Conservation (phyloP, 1,140 invertebrate genomes). For the Drosophila mauritiana region DNA sequence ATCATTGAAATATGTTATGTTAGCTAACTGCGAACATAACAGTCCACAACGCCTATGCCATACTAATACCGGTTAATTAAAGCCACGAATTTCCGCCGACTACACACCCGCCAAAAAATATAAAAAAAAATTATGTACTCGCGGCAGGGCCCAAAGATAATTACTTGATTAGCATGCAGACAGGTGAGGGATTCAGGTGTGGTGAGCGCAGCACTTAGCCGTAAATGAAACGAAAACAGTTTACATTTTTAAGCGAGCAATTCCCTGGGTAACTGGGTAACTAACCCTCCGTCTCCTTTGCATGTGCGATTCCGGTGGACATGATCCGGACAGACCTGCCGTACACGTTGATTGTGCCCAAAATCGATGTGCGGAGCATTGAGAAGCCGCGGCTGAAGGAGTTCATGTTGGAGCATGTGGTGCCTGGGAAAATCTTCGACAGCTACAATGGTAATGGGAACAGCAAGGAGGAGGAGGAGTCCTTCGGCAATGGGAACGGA, state of each 20-base stretch:
- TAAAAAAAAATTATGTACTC: conserved; percentile 2
- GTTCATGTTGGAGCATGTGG: conserved; percentile 86
- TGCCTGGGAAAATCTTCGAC: conserved; percentile 85
- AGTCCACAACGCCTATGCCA: conserved; percentile 18
- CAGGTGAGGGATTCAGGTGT: conserved; percentile 29
- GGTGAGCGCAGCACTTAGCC: conserved; percentile 17
- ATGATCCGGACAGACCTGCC: conserved; percentile 85
- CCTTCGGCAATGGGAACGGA: conserved; percentile 82
- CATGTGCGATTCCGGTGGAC: conserved; percentile 25
- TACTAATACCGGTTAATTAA: conserved; percentile 37
- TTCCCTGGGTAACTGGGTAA: conserved; percentile 17
- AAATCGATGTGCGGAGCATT: conserved; percentile 85
- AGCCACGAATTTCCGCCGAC: conserved; percentile 11
- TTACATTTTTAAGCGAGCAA: conserved; percentile 63
- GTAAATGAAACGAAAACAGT: conserved; percentile 59
- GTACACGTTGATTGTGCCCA: conserved; percentile 87
- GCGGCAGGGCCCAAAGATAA: conserved; percentile 34
- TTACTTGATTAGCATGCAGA: conserved; percentile 61
- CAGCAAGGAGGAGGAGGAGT: conserved; percentile 74
- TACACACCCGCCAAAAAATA: conserved; percentile 16
- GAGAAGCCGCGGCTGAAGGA: conserved; percentile 85
- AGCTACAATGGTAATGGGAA: conserved; percentile 74
- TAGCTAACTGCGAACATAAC: conserved; percentile 2
- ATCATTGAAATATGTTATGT: conserved; percentile 5
- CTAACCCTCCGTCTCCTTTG: conserved; percentile 5